Base-by-base conservation (phyloP, 2,113 vertebrate species). In the Accipiter cooperii region DNA sequence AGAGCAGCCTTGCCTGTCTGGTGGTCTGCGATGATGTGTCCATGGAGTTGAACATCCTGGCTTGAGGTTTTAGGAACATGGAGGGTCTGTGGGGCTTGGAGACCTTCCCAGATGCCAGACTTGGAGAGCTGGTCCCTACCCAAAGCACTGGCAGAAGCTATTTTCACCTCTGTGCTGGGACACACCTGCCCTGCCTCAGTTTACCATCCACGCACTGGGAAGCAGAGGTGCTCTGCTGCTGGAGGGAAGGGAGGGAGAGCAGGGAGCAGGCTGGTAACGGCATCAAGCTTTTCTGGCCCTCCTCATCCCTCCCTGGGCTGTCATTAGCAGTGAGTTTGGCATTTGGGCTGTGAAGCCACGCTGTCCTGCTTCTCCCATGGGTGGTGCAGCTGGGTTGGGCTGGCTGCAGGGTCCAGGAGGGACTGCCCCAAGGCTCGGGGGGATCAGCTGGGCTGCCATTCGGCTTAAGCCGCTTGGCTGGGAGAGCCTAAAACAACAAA, bases 401-500 rank as follows among this genome's bases (percentile, higher is more conserved):
- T 78, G 17, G 0, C 79, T 52, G 36, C 6, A 2, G 26, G 29
- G 33, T 58, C 71, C 2, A 0, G 55, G 21, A 77, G 28, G 29
- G 34, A 58, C 19, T 6, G 85, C 49, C 83, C 63, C n/a, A 34
- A 16, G 81, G 76, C 91, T 96, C 5, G 0, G 14, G 26, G 52
- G 78, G 65, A 91, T 87, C 40, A 79, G 74, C 57, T 0, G 0
- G 5, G 20, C 65, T 84, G 88, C 74, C 0, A 38, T 22, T 91
- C 6, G 2, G 57, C 70, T 85, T 38, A 24, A 94, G 90, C 33
- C 1, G 0, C 81, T 87, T 18, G 61, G 20, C 81, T 92, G 79
- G 75, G 76, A 92, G 55, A 89, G 82, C 92, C 71, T 93, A 90
- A 96, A 97, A 88, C 83, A 96, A 90, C 89, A 96, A 97, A 94